Evolutionary conservation across 2,888 invertebrate genomes (phyloP), one percentile per base, ranked within the genome.

Genomic region (Agriopis aurantiaria): DNA sequence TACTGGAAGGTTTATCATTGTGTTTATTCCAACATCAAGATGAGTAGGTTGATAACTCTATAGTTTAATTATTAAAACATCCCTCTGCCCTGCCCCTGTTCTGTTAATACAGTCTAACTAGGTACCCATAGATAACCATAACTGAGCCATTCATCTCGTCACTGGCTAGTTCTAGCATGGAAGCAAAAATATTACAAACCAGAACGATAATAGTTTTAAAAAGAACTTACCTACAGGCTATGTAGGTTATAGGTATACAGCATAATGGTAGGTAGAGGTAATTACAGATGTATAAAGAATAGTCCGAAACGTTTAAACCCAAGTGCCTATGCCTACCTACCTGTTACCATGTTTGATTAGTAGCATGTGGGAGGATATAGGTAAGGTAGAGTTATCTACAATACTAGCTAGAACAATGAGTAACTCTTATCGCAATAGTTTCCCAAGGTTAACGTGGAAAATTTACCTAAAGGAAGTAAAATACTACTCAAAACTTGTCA

Each of bases 371-470:
- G 63, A 48, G 41, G 52, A 23, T 57, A 75, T 67, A 65, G 56
- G 51, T 53, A 60, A 63, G 8, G 23, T 65, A 33, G 33, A 33
- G 5, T 33, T 33, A 58, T 51, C 62, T 64, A 64, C 49, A 48
- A 9, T 48, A 49, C 45, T 60, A 55, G 43, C 46, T 61, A 56
- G 45, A 17, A 58, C 53, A 40, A 69, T 87, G 88, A 89, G 85
- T 88, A 88, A 88, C 86, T 79, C 80, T 88, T 89, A 88, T 90
- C 89, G 75, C 69, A 46, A 65, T 72, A 80, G 73, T 78, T 69
- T 76, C 79, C 82, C 86, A 89, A 89, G 88, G 91, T 84, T 85
- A 76, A 74, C 74, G 78, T 82, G 88, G 88, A 87, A 90, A 89
- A 88, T 86, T 88, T 87, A 84, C 75, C 70, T 45, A 10, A 43